Evolutionary conservation across 2,113 vertebrate genomes (phyloP).

Genomic region (Sapayoa aenigma): DNA sequence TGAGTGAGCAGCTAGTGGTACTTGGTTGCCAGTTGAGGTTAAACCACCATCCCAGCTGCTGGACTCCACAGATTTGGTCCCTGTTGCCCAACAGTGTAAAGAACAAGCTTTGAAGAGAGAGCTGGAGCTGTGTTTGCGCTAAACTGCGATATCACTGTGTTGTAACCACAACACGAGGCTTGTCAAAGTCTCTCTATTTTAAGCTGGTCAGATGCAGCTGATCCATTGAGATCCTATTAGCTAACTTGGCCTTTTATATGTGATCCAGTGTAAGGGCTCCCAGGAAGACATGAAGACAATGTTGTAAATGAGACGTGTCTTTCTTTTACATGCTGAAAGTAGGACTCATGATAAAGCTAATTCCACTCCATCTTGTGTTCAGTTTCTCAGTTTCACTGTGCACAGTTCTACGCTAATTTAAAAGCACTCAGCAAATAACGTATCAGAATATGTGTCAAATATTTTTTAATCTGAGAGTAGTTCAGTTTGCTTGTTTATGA

Average conservation of each 20-base stretch:
- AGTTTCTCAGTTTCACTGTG: neutral
- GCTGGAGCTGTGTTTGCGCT: neutral
- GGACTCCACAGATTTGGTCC: neutral
- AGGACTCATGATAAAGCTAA: neutral
- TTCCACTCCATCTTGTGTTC: neutral
- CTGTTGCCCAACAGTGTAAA: rapidly evolving
- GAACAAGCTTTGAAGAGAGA: neutral
- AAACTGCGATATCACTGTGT: neutral
- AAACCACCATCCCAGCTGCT: neutral
- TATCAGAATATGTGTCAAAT: neutral
- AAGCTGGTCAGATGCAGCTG: neutral
- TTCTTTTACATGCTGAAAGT: neutral
- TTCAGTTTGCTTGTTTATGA: neutral
- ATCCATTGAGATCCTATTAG: neutral
- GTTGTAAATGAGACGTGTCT: neutral
- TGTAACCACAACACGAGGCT: neutral
- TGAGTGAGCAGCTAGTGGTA: neutral
- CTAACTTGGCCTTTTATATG: neutral
- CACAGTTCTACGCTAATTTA: neutral
- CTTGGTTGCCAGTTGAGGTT: neutral
- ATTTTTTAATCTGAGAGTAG: neutral
- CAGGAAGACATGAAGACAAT: neutral
- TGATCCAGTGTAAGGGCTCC: neutral
- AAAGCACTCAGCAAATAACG: neutral
- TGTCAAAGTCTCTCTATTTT: neutral